Base-by-base conservation (phyloP, 2,888 invertebrate species). In the Heterodera filipjevi region DNA sequence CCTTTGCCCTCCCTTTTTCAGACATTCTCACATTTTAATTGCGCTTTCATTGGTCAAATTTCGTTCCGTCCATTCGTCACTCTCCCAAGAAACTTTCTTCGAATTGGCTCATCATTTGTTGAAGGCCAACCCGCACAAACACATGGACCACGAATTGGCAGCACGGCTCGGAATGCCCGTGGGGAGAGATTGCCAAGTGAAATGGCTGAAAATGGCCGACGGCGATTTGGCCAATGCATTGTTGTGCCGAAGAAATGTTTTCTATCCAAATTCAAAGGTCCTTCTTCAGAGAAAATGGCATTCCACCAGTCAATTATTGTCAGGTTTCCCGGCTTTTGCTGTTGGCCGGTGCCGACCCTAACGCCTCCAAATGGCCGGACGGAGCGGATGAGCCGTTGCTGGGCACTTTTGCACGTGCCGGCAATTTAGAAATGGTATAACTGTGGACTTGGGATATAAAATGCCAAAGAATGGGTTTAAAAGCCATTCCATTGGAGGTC, bases 81-180 rank as follows among this genome's bases (percentile, higher is more conserved):
- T 27, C 33, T 33, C 75, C 22, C 92, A 95, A 0, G 95, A 95
- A 85, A 94, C 94, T 88, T 93, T 95, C 0, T 92, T 96, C 85
- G 96, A 97, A 90, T 91, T 98, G 77, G 96, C 96, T 0, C 97
- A 98, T 90, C 97, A 98, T 89, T 94, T 97, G 84, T 91, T 98
- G 19, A 97, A 97, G 91, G 97, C 96, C 1, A 96, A 97, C 89
- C 94, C 97, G 87, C 97, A 96, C 90, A 93, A 96, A 89, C 85
- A 85, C 77, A 81, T 85, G 82, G 78, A 53, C 1, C 19, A 78
- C 19, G 84, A 79, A 12, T 74, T 85, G 59, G 84, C 81, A 3
- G 85, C 79, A 46, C 66, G 59, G 68, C 44, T 75, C 6, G 75
- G 64, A 19, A 76, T 83, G 81, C 84, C 84, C 14, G 30, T 59